Conservation (phyloP, 92 coral and sea anemone genomes). For the Zoanthus gigantus region DNA sequence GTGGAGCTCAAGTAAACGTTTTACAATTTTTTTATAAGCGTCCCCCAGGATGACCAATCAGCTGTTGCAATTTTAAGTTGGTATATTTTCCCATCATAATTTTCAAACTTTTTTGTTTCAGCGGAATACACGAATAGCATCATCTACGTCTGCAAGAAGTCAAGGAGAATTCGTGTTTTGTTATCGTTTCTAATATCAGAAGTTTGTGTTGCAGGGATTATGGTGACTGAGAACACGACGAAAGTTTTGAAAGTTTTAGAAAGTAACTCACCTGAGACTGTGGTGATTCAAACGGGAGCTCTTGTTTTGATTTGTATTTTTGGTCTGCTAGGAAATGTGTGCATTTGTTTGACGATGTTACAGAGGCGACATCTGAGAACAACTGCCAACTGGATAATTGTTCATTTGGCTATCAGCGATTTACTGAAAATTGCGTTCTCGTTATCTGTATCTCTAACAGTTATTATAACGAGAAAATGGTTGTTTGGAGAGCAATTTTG, state of each 20-base stretch:
- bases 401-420: conserved; percentile 73
- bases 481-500: conserved; percentile 64
- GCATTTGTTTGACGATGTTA: conserved; percentile 63
- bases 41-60: too few relatives aligned
- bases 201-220: not conserved
- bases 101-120: too few relatives aligned
- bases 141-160: too few relatives aligned
- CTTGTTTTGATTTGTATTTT: conserved; percentile 52
- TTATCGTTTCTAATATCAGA: not conserved
- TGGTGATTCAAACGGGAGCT: conserved; percentile 54
- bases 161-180: too few relatives aligned
- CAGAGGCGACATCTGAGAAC: conserved; percentile 67
- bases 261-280: conserved; percentile 9
- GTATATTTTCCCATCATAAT: too few relatives aligned
- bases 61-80: too few relatives aligned
- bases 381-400: conserved; percentile 62
- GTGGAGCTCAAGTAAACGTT: too few relatives aligned
- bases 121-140: too few relatives aligned
- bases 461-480: conserved; percentile 70
- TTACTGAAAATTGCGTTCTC: conserved; percentile 63
- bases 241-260: conserved; percentile 17
- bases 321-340: conserved; percentile 74
- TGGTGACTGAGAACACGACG: not conserved
- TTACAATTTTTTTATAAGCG: too few relatives aligned
- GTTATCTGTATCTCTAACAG: conserved; percentile 68